A percentile compares a stretch with the other conserved stretches of the same genome.
Evolutionary conservation across 2,797 vertebrate species (phyloP).

Genomic region (Cottoperca gobio): DNA sequence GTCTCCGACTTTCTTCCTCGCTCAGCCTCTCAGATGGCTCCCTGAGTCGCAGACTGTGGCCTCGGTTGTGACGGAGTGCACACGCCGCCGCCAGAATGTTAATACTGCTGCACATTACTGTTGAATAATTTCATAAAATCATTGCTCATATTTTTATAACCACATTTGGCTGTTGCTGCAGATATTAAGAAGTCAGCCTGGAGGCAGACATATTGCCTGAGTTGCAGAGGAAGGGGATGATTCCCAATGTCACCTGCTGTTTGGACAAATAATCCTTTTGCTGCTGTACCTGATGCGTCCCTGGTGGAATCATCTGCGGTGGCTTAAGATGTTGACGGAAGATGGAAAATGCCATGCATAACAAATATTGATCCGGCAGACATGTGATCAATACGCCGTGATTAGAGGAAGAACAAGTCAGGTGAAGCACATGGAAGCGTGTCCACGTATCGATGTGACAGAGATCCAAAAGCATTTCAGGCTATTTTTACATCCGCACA

Average conservation of each 20-base stretch:
- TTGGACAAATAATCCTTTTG: constrained; percentile 66
- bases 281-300: constrained; percentile 52
- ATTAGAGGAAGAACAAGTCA: constrained; percentile 67
- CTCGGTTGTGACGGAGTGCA: constrained; percentile 32
- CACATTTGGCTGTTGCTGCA: constrained; percentile 60
- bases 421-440: constrained; percentile 48
- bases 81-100: constrained; percentile 57
- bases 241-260: constrained; percentile 64
- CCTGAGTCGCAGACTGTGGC: constrained; percentile 47
- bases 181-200: constrained; percentile 66
- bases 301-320: constrained; percentile 38
- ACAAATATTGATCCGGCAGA: constrained; percentile 72
- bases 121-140: constrained; percentile 66
- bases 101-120: constrained; percentile 54
- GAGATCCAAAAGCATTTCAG: background rate
- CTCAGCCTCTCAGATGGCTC: constrained; percentile 49
- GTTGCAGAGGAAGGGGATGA: constrained; percentile 13
- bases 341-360: constrained; percentile 65
- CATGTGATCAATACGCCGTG: constrained; percentile 63
- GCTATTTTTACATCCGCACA: constrained; percentile 43
- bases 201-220: constrained; percentile 61
- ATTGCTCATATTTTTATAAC: constrained; percentile 64
- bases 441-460: constrained; percentile 28
- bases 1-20: constrained; percentile 44
- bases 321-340: constrained; percentile 59